phyloP scores from a whole-genome alignment of 2,113 vertebrate species.

The Hippocampus zosterae region DNA sequence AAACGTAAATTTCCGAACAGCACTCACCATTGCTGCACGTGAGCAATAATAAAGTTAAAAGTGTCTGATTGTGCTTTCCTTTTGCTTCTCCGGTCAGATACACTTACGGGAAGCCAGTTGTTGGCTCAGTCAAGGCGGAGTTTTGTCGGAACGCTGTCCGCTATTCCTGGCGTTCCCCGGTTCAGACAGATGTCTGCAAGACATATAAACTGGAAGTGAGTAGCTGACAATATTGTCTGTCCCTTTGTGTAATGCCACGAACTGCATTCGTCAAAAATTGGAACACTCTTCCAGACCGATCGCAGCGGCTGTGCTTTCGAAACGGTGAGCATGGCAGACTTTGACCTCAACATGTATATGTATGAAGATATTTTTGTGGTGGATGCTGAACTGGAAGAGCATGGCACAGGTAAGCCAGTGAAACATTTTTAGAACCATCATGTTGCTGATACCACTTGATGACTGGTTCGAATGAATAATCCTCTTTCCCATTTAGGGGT shows the following conservation, averaged over 20 bases:
- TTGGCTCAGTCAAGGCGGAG: conserved; percentile 48
- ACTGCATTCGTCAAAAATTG: not conserved
- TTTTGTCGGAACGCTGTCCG: conserved; percentile 33
- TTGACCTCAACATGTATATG: not conserved
- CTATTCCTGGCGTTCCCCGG: not conserved
- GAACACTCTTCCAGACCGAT: conserved; percentile 55
- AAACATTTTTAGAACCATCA: not conserved
- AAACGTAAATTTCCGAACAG: not conserved
- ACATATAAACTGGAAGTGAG: conserved; percentile 54
- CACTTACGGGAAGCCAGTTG: conserved; percentile 72
- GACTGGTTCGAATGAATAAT: not conserved
- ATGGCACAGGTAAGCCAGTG: conserved; percentile 62
- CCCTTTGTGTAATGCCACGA: not conserved
- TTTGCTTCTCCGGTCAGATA: conserved; percentile 53
- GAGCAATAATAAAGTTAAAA: not conserved
- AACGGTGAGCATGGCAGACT: conserved; percentile 33
- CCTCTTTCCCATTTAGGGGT: conserved; percentile 48
- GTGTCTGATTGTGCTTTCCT: not conserved
- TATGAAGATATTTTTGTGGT: conserved; percentile 30
- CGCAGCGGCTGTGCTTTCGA: conserved; percentile 59
- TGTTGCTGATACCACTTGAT: not conserved
- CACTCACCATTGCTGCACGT: not conserved
- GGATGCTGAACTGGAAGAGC: conserved; percentile 57
- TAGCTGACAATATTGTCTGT: not conserved
- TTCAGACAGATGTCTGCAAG: conserved; percentile 34